Conservation (phyloP, 1,140 invertebrate genomes). For the Drosophila suzukii region DNA sequence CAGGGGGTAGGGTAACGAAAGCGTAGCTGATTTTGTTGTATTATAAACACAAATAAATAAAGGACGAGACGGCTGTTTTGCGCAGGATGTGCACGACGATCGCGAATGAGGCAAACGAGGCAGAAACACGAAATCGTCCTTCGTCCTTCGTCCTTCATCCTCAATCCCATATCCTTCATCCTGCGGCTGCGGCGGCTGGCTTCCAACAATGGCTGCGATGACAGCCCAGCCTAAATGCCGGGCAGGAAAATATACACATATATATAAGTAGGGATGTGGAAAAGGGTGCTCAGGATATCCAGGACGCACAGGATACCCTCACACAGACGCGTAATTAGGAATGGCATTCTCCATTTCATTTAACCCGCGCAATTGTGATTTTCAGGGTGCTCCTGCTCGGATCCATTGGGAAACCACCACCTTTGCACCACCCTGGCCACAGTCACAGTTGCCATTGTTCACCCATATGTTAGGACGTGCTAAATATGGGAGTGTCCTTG, state of each 20-base stretch:
- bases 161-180: slow-evolving; percentile 48
- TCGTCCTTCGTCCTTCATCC: slow-evolving; percentile 15
- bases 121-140: slow-evolving; percentile 60
- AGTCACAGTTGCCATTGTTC: slow-evolving; percentile 76
- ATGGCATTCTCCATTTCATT: slow-evolving; percentile 84
- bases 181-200: slow-evolving; percentile 66
- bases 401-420: slow-evolving; percentile 29
- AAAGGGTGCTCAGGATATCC: slow-evolving; percentile 63
- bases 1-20: slow-evolving; percentile 62
- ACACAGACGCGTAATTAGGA: slow-evolving; percentile 71
- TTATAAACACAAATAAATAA: slow-evolving; percentile 84
- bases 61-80: slow-evolving; percentile 55
- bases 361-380: slow-evolving; percentile 67
- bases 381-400: slow-evolving; percentile 57
- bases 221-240: slow-evolving; percentile 67
- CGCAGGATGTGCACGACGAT: slow-evolving; percentile 53
- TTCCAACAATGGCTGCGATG: slow-evolving; percentile 81
- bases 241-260: slow-evolving; percentile 19
- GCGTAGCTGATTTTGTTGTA: slow-evolving; percentile 84
- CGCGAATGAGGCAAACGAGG: slow-evolving; percentile 63
- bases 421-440: slow-evolving; percentile 49
- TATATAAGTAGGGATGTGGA: not conserved
- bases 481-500: slow-evolving; percentile 84
- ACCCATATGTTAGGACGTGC: slow-evolving; percentile 66
- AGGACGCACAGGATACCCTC: slow-evolving; percentile 26